Evolutionary conservation across 2,797 vertebrate genomes (phyloP), one percentile per base, ranked within the genome.

Genomic region (Megaceryle alcyon): DNA sequence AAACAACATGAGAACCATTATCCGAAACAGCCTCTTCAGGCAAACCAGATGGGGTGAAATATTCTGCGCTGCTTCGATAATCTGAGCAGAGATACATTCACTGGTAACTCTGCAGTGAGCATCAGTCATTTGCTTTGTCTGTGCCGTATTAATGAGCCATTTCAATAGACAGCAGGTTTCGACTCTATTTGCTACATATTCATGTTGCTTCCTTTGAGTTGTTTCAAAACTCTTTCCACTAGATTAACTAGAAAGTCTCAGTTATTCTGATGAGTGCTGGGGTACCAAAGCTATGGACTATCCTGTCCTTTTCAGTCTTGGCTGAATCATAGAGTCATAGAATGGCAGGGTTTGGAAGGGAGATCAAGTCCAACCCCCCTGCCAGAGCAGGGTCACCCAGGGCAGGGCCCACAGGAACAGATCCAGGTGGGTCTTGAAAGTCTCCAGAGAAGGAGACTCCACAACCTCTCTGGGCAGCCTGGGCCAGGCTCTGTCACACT

Each of bases 101-200:
- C 75, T 87, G 87, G 82, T 92, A 63, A 72, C 93, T 87, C 94
- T 79, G 72, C 88, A 76, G 88, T 41, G 65, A 86, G 82, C 82
- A 87, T 93, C 49, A 63, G 29, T 88, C 91, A 93, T 86, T 85
- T 90, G 85, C 93, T 93, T 86, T 91, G 82, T 92, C 94, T 96
- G 56, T 41, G 92, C 68, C 26, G 88, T 91, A 88, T 90, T 96
- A 96, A 95, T 96, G 95, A 95, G 90, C 92, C 95, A 78, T 96
- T 89, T 85, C 95, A 88, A 80, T 64, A 96, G 94, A 76, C 86
- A 89, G 94, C 94, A 91, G 88, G 88, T 93, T 80, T 64, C 13
- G 4, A 29, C 88, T 87, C 29, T 29, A 64, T 92, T 82, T 89
- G 90, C 90, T 92, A 90, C 89, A 94, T 93, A 92, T 96, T 96